phyloP scores from a whole-genome alignment of 2,888 invertebrate species.

The Orchestes rusci region DNA sequence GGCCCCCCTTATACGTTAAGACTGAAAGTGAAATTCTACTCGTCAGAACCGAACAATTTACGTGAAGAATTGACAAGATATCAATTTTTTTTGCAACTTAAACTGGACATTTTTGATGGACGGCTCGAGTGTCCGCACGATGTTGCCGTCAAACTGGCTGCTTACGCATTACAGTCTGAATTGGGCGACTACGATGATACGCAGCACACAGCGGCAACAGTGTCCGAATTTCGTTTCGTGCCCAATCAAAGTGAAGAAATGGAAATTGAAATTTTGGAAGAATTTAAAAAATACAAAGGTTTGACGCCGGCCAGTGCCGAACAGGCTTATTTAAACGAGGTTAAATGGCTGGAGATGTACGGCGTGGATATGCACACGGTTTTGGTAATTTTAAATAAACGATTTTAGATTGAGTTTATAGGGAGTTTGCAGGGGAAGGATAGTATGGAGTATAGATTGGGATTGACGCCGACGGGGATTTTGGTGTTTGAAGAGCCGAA shows the following conservation, averaged over 20 bases:
- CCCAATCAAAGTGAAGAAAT: conserved; percentile 94
- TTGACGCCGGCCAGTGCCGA: conserved; percentile 94
- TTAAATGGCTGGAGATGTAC: conserved; percentile 96
- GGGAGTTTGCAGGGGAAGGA: conserved; percentile 77
- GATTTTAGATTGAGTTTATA: too few species aligned
- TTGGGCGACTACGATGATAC: conserved; percentile 92
- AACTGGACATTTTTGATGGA: conserved; percentile 89
- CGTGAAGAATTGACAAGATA: conserved; percentile 97
- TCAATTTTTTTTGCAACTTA: conserved; percentile 95
- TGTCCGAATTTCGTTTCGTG: conserved; percentile 97
- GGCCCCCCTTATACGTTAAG: conserved; percentile 96
- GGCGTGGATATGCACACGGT: conserved; percentile 99
- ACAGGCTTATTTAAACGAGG: conserved; percentile 86
- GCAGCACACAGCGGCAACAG: conserved; percentile 89
- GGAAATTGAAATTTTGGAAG: conserved; percentile 89
- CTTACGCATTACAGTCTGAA: conserved; percentile 92
- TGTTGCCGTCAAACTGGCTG: conserved; percentile 83
- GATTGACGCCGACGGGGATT: conserved; percentile 96
- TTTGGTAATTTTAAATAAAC: conserved; percentile 48
- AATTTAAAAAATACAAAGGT: conserved; percentile 80
- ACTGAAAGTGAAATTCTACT: conserved; percentile 96
- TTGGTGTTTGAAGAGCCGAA: conserved; percentile 88
- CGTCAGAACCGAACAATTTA: conserved; percentile 94
- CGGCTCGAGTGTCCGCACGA: conserved; percentile 83
- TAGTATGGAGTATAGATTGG: conserved; percentile 91